phyloP scores from a whole-genome alignment of 2,888 invertebrate genomes.

The Esperia sulphurella region DNA sequence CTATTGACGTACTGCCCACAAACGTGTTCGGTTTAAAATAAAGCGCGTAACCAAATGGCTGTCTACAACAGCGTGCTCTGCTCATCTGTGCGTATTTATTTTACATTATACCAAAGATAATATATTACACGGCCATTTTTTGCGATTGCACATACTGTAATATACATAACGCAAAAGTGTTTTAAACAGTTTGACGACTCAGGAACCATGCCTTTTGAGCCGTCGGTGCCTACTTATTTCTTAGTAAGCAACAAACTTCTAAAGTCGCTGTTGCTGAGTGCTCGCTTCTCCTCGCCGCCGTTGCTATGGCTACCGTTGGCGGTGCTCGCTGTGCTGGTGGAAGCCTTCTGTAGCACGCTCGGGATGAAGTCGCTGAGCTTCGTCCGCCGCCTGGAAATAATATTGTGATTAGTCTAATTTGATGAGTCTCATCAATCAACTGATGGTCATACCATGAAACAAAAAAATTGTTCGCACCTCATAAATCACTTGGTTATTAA shows the following conservation, averaged over 20 bases:
- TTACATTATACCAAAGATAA: too few relatives aligned
- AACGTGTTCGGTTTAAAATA: too few relatives aligned
- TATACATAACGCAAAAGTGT: not conserved
- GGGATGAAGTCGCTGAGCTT: conserved; percentile 71
- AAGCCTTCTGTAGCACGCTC: conserved; percentile 58
- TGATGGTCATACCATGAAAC: too few relatives aligned
- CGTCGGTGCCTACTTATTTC: conserved; percentile 26
- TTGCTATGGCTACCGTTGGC: conserved; percentile 29
- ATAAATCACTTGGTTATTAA: too few relatives aligned
- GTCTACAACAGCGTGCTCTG: too few relatives aligned
- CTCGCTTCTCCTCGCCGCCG: conserved; percentile 35
- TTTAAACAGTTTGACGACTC: not conserved
- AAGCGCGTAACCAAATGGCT: too few relatives aligned
- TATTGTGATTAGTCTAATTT: too few relatives aligned
- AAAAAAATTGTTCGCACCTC: too few relatives aligned
- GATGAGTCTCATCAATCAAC: too few relatives aligned
- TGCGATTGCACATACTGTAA: not conserved
- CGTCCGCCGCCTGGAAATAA: conserved; percentile 55
- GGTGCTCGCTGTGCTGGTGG: conserved; percentile 36
- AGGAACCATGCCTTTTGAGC: not conserved
- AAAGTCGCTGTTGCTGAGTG: conserved; percentile 77
- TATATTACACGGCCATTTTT: too few relatives aligned
- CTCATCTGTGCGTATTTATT: too few relatives aligned
- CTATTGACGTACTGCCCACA: too few relatives aligned
- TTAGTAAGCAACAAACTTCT: conserved; percentile 71